Conservation (phyloP, 2,888 invertebrate species). For the Dasypolia templi region DNA sequence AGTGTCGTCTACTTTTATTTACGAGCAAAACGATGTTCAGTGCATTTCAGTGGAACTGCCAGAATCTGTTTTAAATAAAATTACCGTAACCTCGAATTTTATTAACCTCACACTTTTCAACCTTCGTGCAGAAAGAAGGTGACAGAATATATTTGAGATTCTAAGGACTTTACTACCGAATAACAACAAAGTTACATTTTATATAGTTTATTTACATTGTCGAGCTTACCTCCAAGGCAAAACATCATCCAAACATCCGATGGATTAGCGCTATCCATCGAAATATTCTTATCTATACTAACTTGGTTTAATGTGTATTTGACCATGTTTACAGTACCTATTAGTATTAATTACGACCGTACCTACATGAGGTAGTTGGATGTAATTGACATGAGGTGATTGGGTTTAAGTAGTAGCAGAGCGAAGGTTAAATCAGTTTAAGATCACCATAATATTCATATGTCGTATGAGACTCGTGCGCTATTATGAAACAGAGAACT, state of each 20-base stretch:
- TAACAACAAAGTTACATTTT: constrained; percentile 6
- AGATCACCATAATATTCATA: constrained; percentile 31
- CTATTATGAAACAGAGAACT: background rate
- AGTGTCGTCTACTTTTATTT: constrained; percentile 16
- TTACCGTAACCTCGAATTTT: constrained; percentile 44
- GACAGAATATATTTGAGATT: constrained; percentile 35
- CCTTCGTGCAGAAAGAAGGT: constrained; percentile 51
- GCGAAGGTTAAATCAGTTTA: constrained; percentile 52
- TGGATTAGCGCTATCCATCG: constrained; percentile 24
- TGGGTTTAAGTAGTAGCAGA: constrained; percentile 11
- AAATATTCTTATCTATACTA: constrained; percentile 32
- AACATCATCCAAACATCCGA: constrained; percentile 16
- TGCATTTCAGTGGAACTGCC: constrained; percentile 34
- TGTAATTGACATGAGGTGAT: constrained; percentile 42
- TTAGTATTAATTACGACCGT: constrained; percentile 47
- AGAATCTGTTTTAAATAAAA: constrained; percentile 42
- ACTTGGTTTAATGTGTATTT: constrained; percentile 21
- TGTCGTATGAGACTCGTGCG: background rate
- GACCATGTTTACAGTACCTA: constrained; percentile 35
- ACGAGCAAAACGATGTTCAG: constrained; percentile 4
- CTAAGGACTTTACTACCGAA: constrained; percentile 33
- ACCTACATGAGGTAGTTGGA: constrained; percentile 15
- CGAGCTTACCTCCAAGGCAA: constrained; percentile 2
- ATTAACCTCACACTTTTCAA: constrained; percentile 39
- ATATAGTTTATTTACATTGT: constrained; percentile 5